phyloP scores from a whole-genome alignment of 92 coral and sea anemone genomes.

The Bergia sp. region DNA sequence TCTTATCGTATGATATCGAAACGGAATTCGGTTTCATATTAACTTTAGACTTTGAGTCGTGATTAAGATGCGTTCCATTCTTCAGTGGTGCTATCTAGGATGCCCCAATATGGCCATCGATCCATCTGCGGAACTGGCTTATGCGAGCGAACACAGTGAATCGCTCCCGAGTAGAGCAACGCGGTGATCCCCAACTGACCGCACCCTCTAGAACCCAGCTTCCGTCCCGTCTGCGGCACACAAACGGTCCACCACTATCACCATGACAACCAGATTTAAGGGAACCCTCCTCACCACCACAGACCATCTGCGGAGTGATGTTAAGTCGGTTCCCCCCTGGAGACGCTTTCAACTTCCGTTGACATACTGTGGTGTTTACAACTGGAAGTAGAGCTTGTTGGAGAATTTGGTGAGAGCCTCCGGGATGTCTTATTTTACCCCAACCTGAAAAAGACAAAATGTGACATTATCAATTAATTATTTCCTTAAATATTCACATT shows the following conservation, averaged over 20 bases:
- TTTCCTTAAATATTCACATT: background rate
- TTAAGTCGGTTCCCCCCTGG: constrained; percentile 39
- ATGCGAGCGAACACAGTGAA: constrained; percentile 61
- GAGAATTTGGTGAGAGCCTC: constrained; percentile 27
- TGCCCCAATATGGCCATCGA: constrained; percentile 18
- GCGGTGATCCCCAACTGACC: constrained; percentile 61
- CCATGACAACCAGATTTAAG: constrained; percentile 56
- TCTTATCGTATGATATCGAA: too few relatives aligned
- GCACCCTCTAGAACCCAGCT: constrained; percentile 63
- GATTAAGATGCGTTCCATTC: too few relatives aligned
- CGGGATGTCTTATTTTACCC: constrained; percentile 40
- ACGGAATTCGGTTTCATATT: too few relatives aligned
- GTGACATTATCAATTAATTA: background rate
- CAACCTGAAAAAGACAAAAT: constrained; percentile 10
- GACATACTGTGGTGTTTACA: background rate
- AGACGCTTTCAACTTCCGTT: constrained; percentile 11
- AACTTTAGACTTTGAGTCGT: too few relatives aligned
- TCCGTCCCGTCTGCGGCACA: constrained; percentile 47
- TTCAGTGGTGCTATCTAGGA: too few relatives aligned
- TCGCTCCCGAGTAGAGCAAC: constrained; percentile 46
- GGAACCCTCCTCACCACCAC: constrained; percentile 55
- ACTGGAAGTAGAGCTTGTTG: constrained; percentile 41
- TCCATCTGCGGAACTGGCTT: constrained; percentile 57
- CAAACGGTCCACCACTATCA: constrained; percentile 67
- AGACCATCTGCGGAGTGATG: constrained; percentile 54